Percentiles rank a stretch among this genome's conserved stretches.
These are phyloP conservation scores for Sceloporus tristichus DNA, from an alignment of 2,113 vertebrate genomes.

Conservation along the genomic window DNA sequence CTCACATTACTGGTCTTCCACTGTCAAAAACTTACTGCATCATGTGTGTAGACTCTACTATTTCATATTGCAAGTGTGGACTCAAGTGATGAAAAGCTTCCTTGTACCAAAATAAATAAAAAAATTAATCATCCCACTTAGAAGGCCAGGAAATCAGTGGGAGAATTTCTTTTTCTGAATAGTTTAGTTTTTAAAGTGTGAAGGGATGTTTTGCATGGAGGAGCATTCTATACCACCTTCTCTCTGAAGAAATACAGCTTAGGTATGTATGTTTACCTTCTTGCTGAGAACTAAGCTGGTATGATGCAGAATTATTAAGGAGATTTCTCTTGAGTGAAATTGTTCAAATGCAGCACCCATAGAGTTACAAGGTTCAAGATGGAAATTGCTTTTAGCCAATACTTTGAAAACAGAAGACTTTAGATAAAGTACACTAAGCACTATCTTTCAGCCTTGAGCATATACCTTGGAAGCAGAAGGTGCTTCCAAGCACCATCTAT, in stretches of 20 bases:
- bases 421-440: conserved; percentile 16
- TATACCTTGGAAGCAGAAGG: background rate
- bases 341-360: background rate
- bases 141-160: background rate
- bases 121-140: background rate
- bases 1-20: conserved; percentile 46
- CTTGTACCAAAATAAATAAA: background rate
- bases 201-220: no score
- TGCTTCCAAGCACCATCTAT: conserved; percentile 1
- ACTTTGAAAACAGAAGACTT: background rate
- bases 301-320: background rate
- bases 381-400: conserved; percentile 9
- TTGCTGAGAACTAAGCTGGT: background rate
- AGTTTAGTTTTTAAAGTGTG: background rate
- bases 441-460: background rate
- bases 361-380: conserved; percentile 29
- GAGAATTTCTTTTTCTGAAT: background rate
- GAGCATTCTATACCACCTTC: background rate
- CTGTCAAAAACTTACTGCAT: conserved; percentile 35
- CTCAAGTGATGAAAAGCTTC: background rate
- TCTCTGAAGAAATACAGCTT: background rate
- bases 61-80: background rate
- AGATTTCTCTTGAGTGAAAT: background rate
- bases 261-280: background rate
- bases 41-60: conserved; percentile 9